phyloP scores from a whole-genome alignment of 2,888 invertebrate genomes.

The Apodemia zela region DNA sequence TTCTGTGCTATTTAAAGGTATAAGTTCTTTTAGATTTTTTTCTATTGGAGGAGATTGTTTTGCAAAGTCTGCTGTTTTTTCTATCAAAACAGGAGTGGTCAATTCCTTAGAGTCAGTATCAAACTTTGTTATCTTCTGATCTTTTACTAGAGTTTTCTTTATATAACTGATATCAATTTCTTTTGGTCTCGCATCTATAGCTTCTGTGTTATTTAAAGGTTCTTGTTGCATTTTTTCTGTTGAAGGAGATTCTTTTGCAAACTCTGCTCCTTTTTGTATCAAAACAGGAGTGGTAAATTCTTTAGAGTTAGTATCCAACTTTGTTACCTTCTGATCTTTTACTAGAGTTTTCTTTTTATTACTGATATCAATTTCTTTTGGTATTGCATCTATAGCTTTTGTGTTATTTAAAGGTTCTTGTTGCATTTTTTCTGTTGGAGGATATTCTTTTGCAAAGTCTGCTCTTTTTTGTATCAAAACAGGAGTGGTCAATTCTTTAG shows the following conservation, averaged over 20 bases:
- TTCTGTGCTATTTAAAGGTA: neutral
- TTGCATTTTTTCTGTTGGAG: neutral
- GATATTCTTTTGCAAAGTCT: neutral
- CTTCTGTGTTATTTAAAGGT: no score
- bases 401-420: no score
- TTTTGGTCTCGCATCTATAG: no score
- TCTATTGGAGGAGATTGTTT: neutral
- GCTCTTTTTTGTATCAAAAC: neutral
- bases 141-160: neutral
- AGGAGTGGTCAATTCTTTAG: neutral
- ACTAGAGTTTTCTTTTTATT: slow-evolving; percentile 24
- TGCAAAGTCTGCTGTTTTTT: neutral
- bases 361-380: slow-evolving; percentile 19
- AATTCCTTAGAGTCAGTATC: neutral
- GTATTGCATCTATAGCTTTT: no score
- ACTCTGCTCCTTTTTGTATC: neutral
- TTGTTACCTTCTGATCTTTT: neutral
- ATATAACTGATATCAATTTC: slow-evolving; percentile 27
- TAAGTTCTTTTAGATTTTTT: neutral
- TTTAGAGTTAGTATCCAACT: neutral
- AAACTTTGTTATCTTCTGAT: neutral
- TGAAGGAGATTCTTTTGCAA: neutral
- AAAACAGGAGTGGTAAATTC: neutral
- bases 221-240: neutral
- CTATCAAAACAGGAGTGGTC: neutral